Percentiles rank a stretch among this genome's conserved stretches.
Conservation (phyloP, 2,797 vertebrate species). For the Leptodactylus fallax region DNA sequence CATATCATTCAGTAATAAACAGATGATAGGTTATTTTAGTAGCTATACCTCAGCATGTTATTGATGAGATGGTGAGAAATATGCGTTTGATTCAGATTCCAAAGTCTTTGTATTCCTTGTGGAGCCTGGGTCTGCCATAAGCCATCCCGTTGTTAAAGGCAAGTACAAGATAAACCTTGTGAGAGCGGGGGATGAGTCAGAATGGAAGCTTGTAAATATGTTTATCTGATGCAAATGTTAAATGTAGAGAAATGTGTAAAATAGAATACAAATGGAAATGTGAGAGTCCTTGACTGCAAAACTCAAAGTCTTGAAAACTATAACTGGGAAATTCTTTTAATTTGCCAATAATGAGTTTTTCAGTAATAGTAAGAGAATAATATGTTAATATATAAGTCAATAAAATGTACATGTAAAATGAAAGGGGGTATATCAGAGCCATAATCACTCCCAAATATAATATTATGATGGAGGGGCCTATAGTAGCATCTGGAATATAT, state of each 20-base stretch:
- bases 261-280: neutral
- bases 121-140: conserved; percentile 4
- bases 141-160: conserved; percentile 17
- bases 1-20: neutral
- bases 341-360: too few relatives aligned
- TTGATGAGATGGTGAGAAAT: conserved; percentile 32
- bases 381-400: too few relatives aligned
- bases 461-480: too few relatives aligned
- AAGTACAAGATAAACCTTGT: conserved; percentile 6
- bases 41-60: neutral
- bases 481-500: too few relatives aligned
- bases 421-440: too few relatives aligned
- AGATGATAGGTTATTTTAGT: conserved; percentile 29
- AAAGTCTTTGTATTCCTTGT: conserved; percentile 24
- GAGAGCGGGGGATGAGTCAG: neutral
- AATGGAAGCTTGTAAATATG: neutral
- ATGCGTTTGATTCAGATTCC: conserved; percentile 20
- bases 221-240: conserved; percentile 16
- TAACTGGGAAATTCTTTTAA: neutral
- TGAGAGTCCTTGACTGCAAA: neutral
- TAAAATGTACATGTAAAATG: too few relatives aligned
- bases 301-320: neutral
- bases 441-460: too few relatives aligned
- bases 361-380: too few relatives aligned
- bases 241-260: conserved; percentile 1